Evolutionary conservation across 2,797 vertebrate species (phyloP), one percentile per base, ranked within the genome.

Genomic region (Arremon brunneinucha): DNA sequence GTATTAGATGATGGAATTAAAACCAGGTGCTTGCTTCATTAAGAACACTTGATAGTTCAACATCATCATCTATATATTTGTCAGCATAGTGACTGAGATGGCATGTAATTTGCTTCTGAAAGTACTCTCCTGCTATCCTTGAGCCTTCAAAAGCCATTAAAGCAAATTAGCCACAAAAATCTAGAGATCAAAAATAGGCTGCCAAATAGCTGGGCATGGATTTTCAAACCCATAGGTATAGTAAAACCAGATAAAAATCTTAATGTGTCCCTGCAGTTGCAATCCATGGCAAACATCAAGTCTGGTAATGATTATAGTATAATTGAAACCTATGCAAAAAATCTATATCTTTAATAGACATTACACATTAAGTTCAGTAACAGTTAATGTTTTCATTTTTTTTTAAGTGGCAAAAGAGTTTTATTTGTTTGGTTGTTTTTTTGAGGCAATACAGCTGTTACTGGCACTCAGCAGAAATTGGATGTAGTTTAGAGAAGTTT

Each of bases 121-220:
- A 88, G 76, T 87, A 78, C 94, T 91, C n/a, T 91, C 16, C 53
- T 92, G 21, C 27, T 83, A 39, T 72, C 41, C 47, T 75, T 80
- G 46, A n/a, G 63, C 95, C 91, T 94, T 95, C 84, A 94, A 89
- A 94, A 94, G 20, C 90, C 79, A 87, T 92, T 97, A 95, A 95
- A 85, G 30, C 32, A 93, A 91, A 96, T 95, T 95, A 94, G 34
- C 44, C 88, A 71, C 64, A 79, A 32, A 95, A 95, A 35, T 91
- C 53, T 78, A 74, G 60, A 92, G 70, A 93, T 92, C 93, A 89
- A 90, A 94, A 60, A 87, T 39, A 91, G 82, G 9, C 84, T 95
- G 81, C 67, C 84, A 94, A 84, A 90, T 83, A 85, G 55, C 71
- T 83, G 55, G 41, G 9, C 65, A 87, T 72, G 50, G 63, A 77